Evolutionary conservation across 2,113 vertebrate genomes (phyloP), one percentile per base, ranked within the genome.

Genomic region (Mus musculus): DNA sequence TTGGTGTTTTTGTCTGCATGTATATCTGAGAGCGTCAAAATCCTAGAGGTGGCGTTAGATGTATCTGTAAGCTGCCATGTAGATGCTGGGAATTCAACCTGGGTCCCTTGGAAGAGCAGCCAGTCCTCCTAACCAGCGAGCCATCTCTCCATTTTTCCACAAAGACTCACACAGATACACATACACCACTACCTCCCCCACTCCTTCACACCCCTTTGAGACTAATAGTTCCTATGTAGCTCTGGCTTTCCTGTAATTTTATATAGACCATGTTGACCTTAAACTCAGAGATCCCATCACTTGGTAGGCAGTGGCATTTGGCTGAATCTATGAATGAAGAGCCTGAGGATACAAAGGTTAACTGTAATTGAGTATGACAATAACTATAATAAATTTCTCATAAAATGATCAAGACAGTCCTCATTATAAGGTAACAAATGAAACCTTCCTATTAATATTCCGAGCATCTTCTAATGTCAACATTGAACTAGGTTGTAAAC

Each of bases 311-410:
- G 28, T 33, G 63, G 8, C 26, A 7, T 56, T 85, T 71, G 39
- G 39, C 26, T 65, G 75, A 88, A 73, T 73, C 20, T 19, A 88
- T 36, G 54, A 14, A 81, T 88, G 33, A 61, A 13, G 33, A 61
- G 59, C 1, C 1, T n/a, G 75, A 42, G 26, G 28, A 54, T 24
- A 73, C 39, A 12, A 85, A 33, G 33, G 28, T 49, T 72, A 30
- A 73, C 13, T 36, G 17, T 49, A 86, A 92, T 81, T 90, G 90
- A 17, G 56, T 87, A 67, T 36, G 17, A 30, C 49, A 95, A 52
- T 86, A 46, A 94, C 88, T 75, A 87, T n/a, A 85, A 89, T 20
- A 10, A 96, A 96, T 46, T 88, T 91, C n/a, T 90, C 52, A 90
- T 81, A 76, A 69, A 89, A 89, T 6, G 49, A 49, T 90, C 73